Evolutionary conservation across 2,797 vertebrate genomes (phyloP).

Genomic region (Thripadectes ignobilis): DNA sequence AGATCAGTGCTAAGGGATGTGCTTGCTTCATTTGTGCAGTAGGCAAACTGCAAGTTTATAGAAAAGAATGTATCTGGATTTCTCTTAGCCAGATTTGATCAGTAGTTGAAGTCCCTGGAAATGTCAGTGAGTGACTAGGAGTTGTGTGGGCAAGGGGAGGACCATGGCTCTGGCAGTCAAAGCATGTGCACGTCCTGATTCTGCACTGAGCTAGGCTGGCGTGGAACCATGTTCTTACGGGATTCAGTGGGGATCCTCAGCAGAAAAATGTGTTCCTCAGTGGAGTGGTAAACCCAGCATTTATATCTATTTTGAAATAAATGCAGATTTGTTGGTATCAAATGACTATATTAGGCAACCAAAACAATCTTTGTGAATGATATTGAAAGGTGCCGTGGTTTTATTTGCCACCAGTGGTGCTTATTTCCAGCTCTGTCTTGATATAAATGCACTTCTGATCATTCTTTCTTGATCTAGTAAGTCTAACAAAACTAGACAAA

Average conservation of each 20-base stretch:
- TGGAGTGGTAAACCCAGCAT: background rate
- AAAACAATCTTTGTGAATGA: background rate
- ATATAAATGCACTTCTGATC: background rate
- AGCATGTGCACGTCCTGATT: fast-evolving
- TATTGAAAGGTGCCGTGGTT: background rate
- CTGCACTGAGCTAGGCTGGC: background rate
- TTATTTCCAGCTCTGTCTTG: background rate
- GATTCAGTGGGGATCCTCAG: background rate
- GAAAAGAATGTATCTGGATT: background rate
- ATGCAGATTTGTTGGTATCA: background rate
- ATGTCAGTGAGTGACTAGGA: background rate
- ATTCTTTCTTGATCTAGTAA: background rate
- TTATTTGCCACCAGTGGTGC: background rate
- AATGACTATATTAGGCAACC: background rate
- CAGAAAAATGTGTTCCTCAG: background rate
- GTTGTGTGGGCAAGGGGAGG: background rate
- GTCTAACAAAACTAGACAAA: background rate
- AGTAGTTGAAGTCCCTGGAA: background rate
- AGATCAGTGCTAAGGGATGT: background rate
- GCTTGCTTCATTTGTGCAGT: background rate
- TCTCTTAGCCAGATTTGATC: background rate
- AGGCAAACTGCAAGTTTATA: background rate
- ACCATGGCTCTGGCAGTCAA: background rate
- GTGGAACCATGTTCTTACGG: fast-evolving
- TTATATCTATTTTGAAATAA: background rate